Percentiles rank a stretch among this genome's conserved stretches.
Conservation (phyloP, 2,797 vertebrate species). For the Sebastes minor region DNA sequence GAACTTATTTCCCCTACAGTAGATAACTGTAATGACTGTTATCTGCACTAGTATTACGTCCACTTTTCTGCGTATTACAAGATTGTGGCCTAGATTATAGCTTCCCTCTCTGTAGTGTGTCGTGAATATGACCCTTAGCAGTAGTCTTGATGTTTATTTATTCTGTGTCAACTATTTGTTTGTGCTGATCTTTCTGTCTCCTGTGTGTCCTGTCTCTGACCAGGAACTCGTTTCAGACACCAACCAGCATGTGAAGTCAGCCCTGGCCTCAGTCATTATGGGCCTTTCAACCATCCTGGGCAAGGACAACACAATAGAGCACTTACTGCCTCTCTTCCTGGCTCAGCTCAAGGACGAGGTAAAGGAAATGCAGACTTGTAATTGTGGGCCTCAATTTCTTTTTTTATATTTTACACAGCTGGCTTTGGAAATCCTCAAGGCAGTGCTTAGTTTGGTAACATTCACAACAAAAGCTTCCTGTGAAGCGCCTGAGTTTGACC, state of each 20-base stretch:
- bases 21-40: conserved; percentile 5
- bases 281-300: conserved; percentile 89
- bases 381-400: neutral
- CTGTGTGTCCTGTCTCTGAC: conserved; percentile 15
- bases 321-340: conserved; percentile 89
- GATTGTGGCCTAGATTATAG: neutral
- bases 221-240: conserved; percentile 90
- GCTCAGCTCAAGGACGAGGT: conserved; percentile 92
- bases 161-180: conserved; percentile 25
- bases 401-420: neutral
- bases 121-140: conserved; percentile 19
- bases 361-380: conserved; percentile 45
- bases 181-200: conserved; percentile 37
- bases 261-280: conserved; percentile 90
- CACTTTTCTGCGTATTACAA: conserved; percentile 14
- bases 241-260: conserved; percentile 91
- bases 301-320: conserved; percentile 91
- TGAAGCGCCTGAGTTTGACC: neutral
- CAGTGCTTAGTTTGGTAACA: neutral
- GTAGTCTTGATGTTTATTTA: conserved; percentile 25
- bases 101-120: neutral
- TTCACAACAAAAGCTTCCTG: neutral
- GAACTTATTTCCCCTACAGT: neutral
- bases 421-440: neutral
- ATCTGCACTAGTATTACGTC: conserved; percentile 17